A percentile compares a stretch with the other conserved stretches of the same genome.
Conservation (phyloP, 2,113 vertebrate species). For the Thomomys bottae region DNA sequence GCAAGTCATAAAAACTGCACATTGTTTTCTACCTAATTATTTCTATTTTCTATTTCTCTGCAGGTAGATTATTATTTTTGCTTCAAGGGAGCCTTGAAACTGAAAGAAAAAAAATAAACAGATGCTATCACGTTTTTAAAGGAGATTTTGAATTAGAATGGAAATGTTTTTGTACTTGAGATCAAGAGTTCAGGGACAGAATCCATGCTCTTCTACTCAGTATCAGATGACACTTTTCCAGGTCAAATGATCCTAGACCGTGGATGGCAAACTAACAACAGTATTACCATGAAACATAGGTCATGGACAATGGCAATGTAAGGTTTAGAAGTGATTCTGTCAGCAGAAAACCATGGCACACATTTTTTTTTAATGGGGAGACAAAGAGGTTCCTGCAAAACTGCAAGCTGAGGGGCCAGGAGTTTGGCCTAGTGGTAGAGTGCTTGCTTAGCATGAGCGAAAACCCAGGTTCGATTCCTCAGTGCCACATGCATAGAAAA, state of each 20-base stretch:
- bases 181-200: not conserved
- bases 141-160: not conserved
- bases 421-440: no score
- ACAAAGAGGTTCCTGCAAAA: fast-evolving
- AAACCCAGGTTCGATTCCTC: no score
- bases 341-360: not conserved
- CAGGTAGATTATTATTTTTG: not conserved
- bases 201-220: not conserved
- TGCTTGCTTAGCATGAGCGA: no score
- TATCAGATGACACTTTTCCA: not conserved
- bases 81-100: not conserved
- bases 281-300: not conserved
- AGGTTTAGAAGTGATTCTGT: conserved; percentile 1
- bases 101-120: not conserved
- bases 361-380: not conserved
- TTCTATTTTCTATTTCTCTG: conserved; percentile 21
- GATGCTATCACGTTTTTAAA: not conserved
- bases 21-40: not conserved
- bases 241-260: not conserved
- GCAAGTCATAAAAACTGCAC: not conserved
- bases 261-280: not conserved
- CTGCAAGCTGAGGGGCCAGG: not conserved
- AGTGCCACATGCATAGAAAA: no score
- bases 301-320: not conserved
- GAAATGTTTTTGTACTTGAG: not conserved